phyloP scores from a whole-genome alignment of 1,140 invertebrate genomes.

The Caenorhabditis brenneri region DNA sequence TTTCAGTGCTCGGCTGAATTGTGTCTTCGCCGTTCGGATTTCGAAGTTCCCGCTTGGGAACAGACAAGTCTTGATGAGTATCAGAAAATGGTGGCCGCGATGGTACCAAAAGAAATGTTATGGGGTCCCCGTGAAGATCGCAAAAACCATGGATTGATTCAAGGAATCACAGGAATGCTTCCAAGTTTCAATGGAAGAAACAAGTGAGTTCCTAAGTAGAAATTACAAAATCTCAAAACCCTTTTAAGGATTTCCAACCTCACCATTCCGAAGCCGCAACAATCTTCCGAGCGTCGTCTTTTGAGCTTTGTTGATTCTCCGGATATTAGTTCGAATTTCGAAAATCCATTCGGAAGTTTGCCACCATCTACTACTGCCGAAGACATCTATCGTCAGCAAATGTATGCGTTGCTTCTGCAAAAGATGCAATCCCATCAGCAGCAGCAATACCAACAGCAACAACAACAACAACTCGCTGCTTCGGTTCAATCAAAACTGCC shows the following conservation, averaged over 20 bases:
- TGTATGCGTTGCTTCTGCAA: not conserved
- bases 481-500: not conserved
- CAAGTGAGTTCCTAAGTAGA: not conserved
- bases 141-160: not conserved
- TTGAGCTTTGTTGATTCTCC: not conserved
- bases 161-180: not conserved
- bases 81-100: not conserved
- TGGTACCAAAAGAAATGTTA: not conserved
- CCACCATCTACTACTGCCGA: not conserved
- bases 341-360: not conserved
- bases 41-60: not conserved
- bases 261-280: not conserved
- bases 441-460: conserved; percentile 9
- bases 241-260: not conserved
- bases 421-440: conserved; percentile 4
- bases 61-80: not conserved
- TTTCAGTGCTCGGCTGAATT: conserved; percentile 19
- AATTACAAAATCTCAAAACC: not conserved
- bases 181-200: not conserved
- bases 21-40: not conserved
- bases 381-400: not conserved
- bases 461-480: not conserved
- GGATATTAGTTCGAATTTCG: not conserved
- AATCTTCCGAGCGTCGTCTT: not conserved
- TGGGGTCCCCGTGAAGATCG: conserved; percentile 27